These are phyloP conservation scores for Gymnorhina tibicen DNA, from an alignment of 2,113 vertebrate species.

Conservation along the genomic window DNA sequence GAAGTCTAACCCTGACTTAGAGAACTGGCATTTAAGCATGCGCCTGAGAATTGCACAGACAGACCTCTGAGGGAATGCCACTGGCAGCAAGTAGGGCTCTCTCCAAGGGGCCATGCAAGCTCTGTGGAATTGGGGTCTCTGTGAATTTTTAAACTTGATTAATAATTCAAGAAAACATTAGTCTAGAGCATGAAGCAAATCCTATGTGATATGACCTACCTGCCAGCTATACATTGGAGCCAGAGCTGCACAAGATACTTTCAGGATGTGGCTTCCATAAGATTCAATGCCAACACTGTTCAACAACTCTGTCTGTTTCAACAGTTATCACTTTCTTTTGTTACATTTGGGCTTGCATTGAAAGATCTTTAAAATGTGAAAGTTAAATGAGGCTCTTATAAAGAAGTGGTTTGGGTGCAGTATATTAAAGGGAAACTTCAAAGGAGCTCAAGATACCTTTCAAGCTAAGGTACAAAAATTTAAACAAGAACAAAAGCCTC, in stretches of 20 bases:
- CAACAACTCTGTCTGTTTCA: not conserved
- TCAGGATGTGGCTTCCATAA: not conserved
- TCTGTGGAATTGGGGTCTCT: not conserved
- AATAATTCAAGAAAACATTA: constrained; percentile 42
- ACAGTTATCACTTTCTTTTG: constrained; percentile 34
- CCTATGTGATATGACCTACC: not conserved
- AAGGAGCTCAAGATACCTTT: constrained; percentile 61
- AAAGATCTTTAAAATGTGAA: constrained; percentile 56
- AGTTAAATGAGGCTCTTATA: constrained; percentile 57
- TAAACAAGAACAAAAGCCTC: constrained; percentile 59
- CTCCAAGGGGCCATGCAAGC: not conserved
- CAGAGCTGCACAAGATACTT: not conserved
- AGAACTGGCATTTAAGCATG: not conserved
- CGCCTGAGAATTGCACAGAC: not conserved
- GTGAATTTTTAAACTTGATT: constrained; percentile 44
- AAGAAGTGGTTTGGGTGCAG: constrained; percentile 54
- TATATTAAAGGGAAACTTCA: constrained; percentile 59
- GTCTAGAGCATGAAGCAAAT: constrained; percentile 17
- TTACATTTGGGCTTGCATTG: constrained; percentile 29
- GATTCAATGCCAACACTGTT: not conserved
- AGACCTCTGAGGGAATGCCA: not conserved
- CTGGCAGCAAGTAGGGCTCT: not conserved
- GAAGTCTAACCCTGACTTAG: not conserved
- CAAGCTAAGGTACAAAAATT: constrained; percentile 52
- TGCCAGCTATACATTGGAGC: not conserved